Evolutionary conservation across 1,140 invertebrate genomes (phyloP).

Genomic region (Portunus trituberculatus): DNA sequence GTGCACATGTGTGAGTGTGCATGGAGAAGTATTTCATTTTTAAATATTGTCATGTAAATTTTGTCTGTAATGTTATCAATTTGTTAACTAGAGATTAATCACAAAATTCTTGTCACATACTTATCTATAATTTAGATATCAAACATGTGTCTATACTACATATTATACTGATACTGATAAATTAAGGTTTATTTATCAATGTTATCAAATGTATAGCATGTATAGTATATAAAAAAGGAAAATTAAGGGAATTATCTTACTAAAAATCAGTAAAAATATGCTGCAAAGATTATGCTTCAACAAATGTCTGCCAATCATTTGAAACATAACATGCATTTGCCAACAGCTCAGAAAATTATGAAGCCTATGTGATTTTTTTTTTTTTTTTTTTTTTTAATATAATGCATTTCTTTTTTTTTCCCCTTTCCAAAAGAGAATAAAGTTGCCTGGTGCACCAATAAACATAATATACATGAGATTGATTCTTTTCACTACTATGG

Average conservation of each 20-base stretch:
- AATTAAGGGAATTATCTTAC: neutral
- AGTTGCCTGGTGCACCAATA: neutral
- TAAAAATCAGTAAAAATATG: neutral
- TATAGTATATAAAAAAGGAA: neutral
- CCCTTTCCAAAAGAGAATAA: no score
- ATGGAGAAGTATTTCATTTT: neutral
- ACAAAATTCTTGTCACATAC: neutral
- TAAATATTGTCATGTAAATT: neutral
- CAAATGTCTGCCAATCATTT: neutral
- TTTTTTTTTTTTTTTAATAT: neutral
- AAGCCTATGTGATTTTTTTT: neutral
- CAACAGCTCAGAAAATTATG: neutral
- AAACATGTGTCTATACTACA: neutral
- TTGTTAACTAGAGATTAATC: neutral
- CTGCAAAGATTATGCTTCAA: neutral
- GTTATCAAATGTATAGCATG: neutral
- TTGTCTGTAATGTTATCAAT: neutral
- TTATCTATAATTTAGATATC: neutral
- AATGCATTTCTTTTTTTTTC: neutral
- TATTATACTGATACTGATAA: neutral
- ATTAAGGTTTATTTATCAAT: neutral
- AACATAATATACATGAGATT: neutral
- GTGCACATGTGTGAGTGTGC: no score
- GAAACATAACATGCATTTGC: neutral
- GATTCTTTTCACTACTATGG: no score